These are phyloP conservation scores for Netelia inedita DNA, from an alignment of 2,888 invertebrate species.

Conservation along the genomic window DNA sequence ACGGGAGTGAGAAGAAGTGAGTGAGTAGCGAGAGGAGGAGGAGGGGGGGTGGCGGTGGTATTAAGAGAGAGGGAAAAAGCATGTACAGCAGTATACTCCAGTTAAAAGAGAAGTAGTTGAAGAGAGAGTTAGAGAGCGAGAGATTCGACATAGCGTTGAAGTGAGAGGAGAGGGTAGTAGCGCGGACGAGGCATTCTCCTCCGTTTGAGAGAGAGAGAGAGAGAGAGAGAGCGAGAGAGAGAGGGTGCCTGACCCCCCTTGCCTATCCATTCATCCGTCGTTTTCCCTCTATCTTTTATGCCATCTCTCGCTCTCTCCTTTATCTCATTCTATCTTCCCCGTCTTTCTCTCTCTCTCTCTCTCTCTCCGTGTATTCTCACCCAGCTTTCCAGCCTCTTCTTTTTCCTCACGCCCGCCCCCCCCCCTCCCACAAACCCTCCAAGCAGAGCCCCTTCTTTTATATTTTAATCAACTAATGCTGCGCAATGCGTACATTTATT, in stretches of 20 bases:
- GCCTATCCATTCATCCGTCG: constrained; percentile 67
- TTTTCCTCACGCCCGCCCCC: constrained; percentile 39
- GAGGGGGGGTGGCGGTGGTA: constrained; percentile 35
- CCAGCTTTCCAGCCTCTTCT: constrained; percentile 7
- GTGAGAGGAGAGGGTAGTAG: constrained; percentile 40
- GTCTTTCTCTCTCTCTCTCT: constrained; percentile 45
- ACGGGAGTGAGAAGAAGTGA: constrained; percentile 21
- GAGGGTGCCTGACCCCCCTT: constrained; percentile 57
- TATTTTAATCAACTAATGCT: constrained; percentile 85
- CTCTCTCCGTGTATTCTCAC: constrained; percentile 73
- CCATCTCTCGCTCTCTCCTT: constrained; percentile 73
- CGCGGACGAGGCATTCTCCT: constrained; percentile 62
- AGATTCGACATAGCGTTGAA: constrained; percentile 61
- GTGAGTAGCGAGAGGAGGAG: constrained; percentile 45
- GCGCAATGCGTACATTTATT: constrained; percentile 84
- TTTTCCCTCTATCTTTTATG: constrained; percentile 56
- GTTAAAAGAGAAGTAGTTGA: constrained; percentile 41
- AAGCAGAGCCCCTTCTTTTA: constrained; percentile 79
- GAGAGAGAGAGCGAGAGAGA: constrained; percentile 20
- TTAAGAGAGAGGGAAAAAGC: constrained; percentile 35
- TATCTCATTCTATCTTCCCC: constrained; percentile 8
- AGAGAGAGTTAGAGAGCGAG: constrained; percentile 51
- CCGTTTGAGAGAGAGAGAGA: constrained; percentile 41
- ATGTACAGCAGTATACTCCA: constrained; percentile 55
- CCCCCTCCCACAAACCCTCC: constrained; percentile 71